Evolutionary conservation across 2,888 invertebrate species (phyloP), one percentile per base, ranked within the genome.

Genomic region (Allacma fusca): DNA sequence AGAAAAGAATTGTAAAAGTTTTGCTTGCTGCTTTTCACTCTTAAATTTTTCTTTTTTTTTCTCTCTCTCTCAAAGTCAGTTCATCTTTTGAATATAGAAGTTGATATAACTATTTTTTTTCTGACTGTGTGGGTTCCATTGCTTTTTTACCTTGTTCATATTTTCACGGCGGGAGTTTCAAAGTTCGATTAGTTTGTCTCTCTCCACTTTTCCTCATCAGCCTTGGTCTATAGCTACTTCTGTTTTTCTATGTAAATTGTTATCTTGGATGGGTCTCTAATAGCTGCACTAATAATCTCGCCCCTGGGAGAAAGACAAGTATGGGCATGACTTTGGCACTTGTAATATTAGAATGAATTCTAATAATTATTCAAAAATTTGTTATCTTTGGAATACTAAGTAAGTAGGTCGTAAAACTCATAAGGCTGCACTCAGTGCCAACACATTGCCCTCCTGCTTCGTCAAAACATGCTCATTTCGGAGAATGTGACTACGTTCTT

Each of bases 41-140:
- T 34, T 34, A 34, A 34, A 34, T 34, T 34, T 19, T 50, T 16
- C 19, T 50, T 50, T 19, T 13, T 50, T 19, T 50, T 50, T n/a
- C 19, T 16, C 19, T 19, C n/a, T 50, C 16, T 16, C n/a, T 50
- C 2, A 1, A 50, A 50, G 50, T 50, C 50, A 50, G 50, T 50
- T 50, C 50, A 50, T 50, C 50, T 16, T 50, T 50, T 50, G 50
- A 50, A 50, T 50, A 50, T 50, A 50, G 19, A 50, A 50, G 50
- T 50, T 50, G 50, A 50, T 50, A 5, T 16, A 50, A 40, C 40
- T 40, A 40, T 40, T 50, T 50, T 50, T 50, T 16, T 50, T n/a
- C n/a, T 50, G 19, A 9, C 2, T 16, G 4, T 50, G 4, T 50
- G 2, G 2, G 16, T 16, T 50, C 50, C 50, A 13, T 13, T n/a